Base-by-base conservation (phyloP, 2,888 invertebrate species). In the Cheilosia urbana region DNA sequence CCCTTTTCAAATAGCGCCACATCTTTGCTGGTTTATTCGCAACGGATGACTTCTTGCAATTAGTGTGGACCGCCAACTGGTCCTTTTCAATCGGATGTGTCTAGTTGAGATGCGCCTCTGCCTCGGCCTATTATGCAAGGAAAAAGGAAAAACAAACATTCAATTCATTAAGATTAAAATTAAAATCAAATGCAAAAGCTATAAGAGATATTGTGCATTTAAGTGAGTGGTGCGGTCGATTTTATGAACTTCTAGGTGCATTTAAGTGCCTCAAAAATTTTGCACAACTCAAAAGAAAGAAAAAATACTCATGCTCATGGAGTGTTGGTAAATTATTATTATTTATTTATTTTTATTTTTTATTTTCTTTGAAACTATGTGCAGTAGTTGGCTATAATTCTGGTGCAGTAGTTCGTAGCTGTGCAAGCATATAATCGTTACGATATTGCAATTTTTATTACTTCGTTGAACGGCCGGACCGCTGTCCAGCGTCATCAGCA, bases 381-480 rank as follows among this genome's bases (percentile, higher is more conserved):
- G 77, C 53, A 53, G 51, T 24, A 19, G 45, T 51, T 51, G n/a
- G 30, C 34, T 53, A 30, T 27, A 27, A 27, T 53, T 63, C 45
- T 77, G 68, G 68, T 77, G 77, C 77, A 68, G 51, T 47, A 24
- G 19, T 68, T 77, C 68, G 60, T 77, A 69, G 78, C 69, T 63
- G 71, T 71, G 78, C 69, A 78, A 78, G 69, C 63, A 69, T 63
- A 63, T 57, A 78, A 78, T 55, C 34, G n/a, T 68, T 27, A 71
- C 53, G 9, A 51, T 78, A 45, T 40, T 51, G 47, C 17, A 55
- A 30, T 57, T 63, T 49, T 78, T 42, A 78, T 78, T 78, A 78
- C 78, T 78, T 78, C 47, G 65, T 63, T 58, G 7, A 15, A 27
- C 27, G n/a, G 51, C 19, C 45, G 42, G 60, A 76, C 51, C 42